These are phyloP conservation scores for Anguilla obscura DNA, from an alignment of 2,797 vertebrate species.

Conservation along the genomic window DNA sequence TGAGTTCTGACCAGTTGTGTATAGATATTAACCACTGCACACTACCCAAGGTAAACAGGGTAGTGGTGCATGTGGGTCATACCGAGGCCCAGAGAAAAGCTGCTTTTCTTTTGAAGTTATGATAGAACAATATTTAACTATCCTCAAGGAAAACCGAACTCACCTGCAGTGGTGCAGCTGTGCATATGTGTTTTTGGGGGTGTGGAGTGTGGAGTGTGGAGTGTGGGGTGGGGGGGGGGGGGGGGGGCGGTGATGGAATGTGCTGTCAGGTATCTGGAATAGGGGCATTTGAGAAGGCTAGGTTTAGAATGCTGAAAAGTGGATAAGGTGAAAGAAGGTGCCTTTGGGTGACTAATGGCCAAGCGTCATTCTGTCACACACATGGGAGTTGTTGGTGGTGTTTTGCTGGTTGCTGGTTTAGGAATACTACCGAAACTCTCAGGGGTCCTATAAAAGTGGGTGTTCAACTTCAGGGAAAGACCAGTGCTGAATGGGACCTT, in stretches of 20 bases:
- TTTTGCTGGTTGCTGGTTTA: not conserved
- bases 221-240: not conserved
- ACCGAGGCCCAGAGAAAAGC: not conserved
- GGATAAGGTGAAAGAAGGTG: not conserved
- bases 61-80: not conserved
- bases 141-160: not conserved
- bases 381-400: not conserved
- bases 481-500: not conserved
- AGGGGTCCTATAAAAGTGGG: not conserved
- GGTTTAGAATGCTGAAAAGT: not conserved
- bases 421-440: not conserved
- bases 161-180: not conserved
- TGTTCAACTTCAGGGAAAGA: not conserved
- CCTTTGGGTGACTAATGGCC: constrained; percentile 12
- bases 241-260: not conserved
- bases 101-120: not conserved
- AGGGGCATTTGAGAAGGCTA: not conserved
- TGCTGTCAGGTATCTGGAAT: not conserved
- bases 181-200: not conserved
- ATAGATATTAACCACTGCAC: not conserved
- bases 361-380: constrained; percentile 26
- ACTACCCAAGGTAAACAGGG: not conserved
- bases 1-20: not conserved
- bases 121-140: not conserved
- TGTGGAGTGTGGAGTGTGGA: not conserved